Conservation (phyloP, 2,888 invertebrate genomes). For the Cybosia mesomella region DNA sequence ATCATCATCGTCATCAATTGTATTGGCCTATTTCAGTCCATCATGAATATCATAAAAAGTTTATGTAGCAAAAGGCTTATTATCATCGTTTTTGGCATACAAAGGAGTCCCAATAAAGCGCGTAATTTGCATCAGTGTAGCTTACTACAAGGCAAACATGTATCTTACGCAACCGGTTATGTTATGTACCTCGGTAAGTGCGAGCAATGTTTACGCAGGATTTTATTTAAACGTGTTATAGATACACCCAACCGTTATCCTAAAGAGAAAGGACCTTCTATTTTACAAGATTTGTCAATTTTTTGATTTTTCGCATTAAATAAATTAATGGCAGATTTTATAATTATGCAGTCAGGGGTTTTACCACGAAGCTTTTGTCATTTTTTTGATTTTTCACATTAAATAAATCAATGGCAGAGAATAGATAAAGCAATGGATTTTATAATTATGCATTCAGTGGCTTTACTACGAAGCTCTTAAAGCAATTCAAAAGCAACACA, state of each 20-base stretch:
- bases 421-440: background rate
- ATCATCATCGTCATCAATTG: too few species aligned
- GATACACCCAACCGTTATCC: background rate
- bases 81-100: background rate
- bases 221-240: background rate
- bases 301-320: background rate
- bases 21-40: too few species aligned
- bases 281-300: background rate
- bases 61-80: too few species aligned
- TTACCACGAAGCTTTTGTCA: too few species aligned
- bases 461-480: too few species aligned
- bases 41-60: too few species aligned
- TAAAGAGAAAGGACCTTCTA: constrained; percentile 8
- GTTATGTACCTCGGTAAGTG: background rate
- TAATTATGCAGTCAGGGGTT: too few species aligned
- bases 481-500: too few species aligned
- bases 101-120: background rate
- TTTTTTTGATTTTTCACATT: too few species aligned
- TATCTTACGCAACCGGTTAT: constrained; percentile 8
- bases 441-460: background rate
- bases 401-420: background rate
- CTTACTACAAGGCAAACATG: constrained; percentile 13
- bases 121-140: background rate
- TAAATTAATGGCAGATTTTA: background rate
- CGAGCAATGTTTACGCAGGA: constrained; percentile 6